Evolutionary conservation across 2,797 vertebrate genomes (phyloP).

Genomic region (Gymnodraco acuticeps): DNA sequence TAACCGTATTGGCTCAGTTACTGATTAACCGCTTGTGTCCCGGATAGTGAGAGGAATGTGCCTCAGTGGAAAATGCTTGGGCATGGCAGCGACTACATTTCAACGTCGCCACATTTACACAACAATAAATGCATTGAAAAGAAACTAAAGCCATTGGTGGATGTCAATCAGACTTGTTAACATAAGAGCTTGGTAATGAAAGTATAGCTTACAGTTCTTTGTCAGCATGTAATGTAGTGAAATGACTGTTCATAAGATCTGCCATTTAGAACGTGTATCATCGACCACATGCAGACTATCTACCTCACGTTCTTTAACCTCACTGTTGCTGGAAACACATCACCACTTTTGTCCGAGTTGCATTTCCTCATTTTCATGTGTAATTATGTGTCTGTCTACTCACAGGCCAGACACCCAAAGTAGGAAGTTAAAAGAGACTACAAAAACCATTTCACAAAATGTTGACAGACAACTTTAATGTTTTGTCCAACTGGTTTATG

Average conservation of each 20-base stretch:
- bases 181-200: neutral
- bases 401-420: slow-evolving; percentile 3
- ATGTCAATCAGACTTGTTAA: neutral
- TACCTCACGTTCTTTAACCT: neutral
- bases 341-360: neutral
- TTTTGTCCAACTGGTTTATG: slow-evolving; percentile 8
- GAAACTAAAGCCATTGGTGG: neutral
- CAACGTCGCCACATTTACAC: slow-evolving; percentile 18
- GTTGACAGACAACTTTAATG: neutral
- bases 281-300: slow-evolving; percentile 25
- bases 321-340: neutral
- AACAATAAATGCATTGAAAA: neutral
- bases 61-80: slow-evolving; percentile 9
- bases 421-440: neutral
- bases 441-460: neutral
- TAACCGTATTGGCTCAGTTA: slow-evolving; percentile 42
- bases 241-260: neutral
- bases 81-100: slow-evolving; percentile 21
- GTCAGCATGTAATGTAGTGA: neutral
- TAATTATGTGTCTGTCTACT: slow-evolving; percentile 19
- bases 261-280: neutral
- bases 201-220: neutral
- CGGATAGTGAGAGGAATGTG: slow-evolving; percentile 44
- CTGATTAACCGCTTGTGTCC: slow-evolving; percentile 56
- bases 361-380: neutral